Conservation (phyloP, 2,113 vertebrate species). For the Vicugna pacos region DNA sequence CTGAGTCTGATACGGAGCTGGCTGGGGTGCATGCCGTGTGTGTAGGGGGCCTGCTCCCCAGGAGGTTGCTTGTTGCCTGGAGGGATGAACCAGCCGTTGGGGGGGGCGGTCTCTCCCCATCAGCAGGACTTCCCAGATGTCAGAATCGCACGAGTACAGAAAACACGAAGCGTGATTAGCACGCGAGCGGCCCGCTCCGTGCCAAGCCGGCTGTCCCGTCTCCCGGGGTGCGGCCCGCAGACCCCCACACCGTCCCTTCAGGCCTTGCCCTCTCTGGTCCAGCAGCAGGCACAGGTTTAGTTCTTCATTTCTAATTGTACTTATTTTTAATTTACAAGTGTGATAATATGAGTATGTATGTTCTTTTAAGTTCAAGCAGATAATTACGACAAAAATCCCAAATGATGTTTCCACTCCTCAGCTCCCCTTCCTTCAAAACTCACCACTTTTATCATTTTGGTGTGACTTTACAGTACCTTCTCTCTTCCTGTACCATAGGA, state of each 20-base stretch:
- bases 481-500: neutral
- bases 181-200: neutral
- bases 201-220: neutral
- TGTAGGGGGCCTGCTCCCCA: neutral
- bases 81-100: neutral
- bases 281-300: neutral
- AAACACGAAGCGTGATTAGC: neutral
- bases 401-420: neutral
- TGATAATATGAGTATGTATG: neutral
- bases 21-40: neutral
- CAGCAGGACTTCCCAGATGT: neutral
- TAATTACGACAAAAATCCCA: neutral
- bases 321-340: slow-evolving; percentile 3
- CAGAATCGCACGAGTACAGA: neutral
- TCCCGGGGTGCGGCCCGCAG: neutral
- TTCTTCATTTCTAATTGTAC: neutral
- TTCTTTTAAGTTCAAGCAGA: slow-evolving; percentile 31
- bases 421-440: neutral
- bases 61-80: neutral
- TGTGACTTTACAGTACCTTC: neutral
- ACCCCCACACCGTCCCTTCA: neutral
- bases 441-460: slow-evolving; percentile 8
- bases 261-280: neutral
- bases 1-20: neutral
- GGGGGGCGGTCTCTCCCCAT: neutral